Evolutionary conservation across 2,888 invertebrate genomes (phyloP).

Genomic region (Campoletis raptor): DNA sequence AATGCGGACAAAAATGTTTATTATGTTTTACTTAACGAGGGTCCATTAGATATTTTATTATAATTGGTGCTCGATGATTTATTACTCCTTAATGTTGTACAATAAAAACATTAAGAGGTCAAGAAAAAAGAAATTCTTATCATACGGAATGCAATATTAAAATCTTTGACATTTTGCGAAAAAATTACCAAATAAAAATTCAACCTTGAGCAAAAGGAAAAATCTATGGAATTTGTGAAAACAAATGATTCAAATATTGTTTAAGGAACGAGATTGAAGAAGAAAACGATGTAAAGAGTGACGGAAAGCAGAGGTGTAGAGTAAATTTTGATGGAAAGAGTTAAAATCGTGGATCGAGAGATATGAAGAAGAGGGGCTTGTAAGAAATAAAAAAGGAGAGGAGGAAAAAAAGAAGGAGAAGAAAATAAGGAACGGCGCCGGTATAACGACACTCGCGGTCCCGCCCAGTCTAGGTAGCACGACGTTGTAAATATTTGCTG

Average conservation of each 20-base stretch:
- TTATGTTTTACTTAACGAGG: neutral
- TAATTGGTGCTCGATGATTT: neutral
- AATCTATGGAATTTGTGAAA: neutral
- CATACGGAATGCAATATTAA: too few relatives aligned
- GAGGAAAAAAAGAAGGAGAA: slow-evolving; percentile 22
- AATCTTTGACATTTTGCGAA: too few relatives aligned
- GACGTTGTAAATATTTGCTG: slow-evolving; percentile 83
- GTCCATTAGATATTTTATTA: neutral
- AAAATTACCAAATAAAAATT: neutral
- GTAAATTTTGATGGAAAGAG: slow-evolving; percentile 30
- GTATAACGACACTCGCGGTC: slow-evolving; percentile 71
- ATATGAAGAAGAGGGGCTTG: slow-evolving; percentile 18
- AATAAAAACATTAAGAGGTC: neutral
- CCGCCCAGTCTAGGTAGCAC: slow-evolving; percentile 80
- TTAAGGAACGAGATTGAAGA: neutral
- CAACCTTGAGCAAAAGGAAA: neutral
- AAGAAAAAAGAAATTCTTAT: too few relatives aligned
- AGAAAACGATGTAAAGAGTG: neutral
- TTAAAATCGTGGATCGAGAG: slow-evolving; percentile 31
- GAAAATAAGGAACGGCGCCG: slow-evolving; percentile 71
- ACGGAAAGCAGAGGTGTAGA: neutral
- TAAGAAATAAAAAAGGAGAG: slow-evolving; percentile 10
- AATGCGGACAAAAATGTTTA: neutral
- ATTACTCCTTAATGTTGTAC: neutral
- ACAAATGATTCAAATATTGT: neutral